Base-by-base conservation (phyloP, 2,888 invertebrate species). In the Epinotia demarniana region DNA sequence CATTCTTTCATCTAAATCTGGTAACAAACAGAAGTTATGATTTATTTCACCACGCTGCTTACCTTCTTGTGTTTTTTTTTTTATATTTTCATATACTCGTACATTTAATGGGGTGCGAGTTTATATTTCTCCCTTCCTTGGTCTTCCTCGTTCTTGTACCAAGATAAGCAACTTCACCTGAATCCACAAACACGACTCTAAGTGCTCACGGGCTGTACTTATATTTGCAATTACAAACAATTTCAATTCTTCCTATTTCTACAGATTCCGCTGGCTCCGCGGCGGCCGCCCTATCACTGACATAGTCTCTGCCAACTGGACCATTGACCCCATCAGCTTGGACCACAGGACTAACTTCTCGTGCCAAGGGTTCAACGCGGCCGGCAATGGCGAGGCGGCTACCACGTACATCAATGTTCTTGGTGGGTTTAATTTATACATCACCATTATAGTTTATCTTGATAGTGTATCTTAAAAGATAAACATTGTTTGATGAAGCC, bases 291-390 rank as follows among this genome's bases (percentile, higher is more conserved):
- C 96, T 19, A 95, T 98, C 39, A 95, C 95, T 74, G 97, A 98
- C 85, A 96, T 97, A 75, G 96, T 96, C 43, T 95, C 96, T 5
- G 95, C 96, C 79, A 96, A 96, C 84, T 97, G 97, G 95, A 97
- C 96, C 43, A 96, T 98, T 78, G 96, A 96, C 79, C 97, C 98
- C 0, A 98, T 98, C 16, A 96, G 97, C 13, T 92, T 99, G 78
- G 97, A 97, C 87, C 97, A 97, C 68, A 95, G 98, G 78, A 97
- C 97, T 82, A 98, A 98, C 94, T 98, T 98, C 93, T 97, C 98
- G 0, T 99, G 99, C 86, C 95, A 96, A 80, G 98, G 98, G 0
- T 95, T 95, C 89, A 98, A 98, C 89, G 96, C 97, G 13, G 98
- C 98, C 0, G 99, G 98, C 0, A 96, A 96, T 2, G 96, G 96